These are phyloP conservation scores for Diorhabda sublineata DNA, from an alignment of 1,140 invertebrate species.

Conservation along the genomic window DNA sequence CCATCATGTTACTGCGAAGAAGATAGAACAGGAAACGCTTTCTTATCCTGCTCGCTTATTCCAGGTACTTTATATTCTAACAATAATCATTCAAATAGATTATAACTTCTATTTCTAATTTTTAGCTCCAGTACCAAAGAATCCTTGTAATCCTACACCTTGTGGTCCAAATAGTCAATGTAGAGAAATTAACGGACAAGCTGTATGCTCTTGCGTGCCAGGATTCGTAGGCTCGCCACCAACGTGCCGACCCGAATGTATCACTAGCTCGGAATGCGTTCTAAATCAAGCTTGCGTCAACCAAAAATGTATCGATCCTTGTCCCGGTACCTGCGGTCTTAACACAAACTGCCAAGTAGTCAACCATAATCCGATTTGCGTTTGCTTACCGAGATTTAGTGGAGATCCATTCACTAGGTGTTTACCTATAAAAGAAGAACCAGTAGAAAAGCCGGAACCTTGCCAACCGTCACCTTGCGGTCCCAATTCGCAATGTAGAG, in stretches of 20 bases:
- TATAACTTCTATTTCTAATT: slow-evolving; percentile 28
- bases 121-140: slow-evolving; percentile 31
- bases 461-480: slow-evolving; percentile 64
- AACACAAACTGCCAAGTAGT: slow-evolving; percentile 54
- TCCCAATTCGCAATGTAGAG: slow-evolving; percentile 59
- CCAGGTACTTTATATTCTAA: slow-evolving; percentile 46
- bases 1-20: slow-evolving; percentile 67
- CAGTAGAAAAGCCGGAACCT: slow-evolving; percentile 46
- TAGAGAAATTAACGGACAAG: slow-evolving; percentile 56
- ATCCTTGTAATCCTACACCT: slow-evolving; percentile 61
- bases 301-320: slow-evolving; percentile 71
- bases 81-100: slow-evolving; percentile 22
- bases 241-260: slow-evolving; percentile 65
- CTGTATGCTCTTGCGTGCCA: slow-evolving; percentile 63
- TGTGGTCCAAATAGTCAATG: slow-evolving; percentile 66
- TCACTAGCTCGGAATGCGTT: slow-evolving; percentile 63
- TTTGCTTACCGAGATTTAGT: slow-evolving; percentile 55
- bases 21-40: slow-evolving; percentile 60
- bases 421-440: slow-evolving; percentile 38
- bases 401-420: slow-evolving; percentile 68
- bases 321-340: slow-evolving; percentile 62
- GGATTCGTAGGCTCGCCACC: slow-evolving; percentile 65
- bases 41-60: slow-evolving; percentile 55
- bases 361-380: slow-evolving; percentile 63
- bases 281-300: slow-evolving; percentile 64